Percentiles rank a stretch among this genome's conserved stretches.
These are phyloP conservation scores for Sturmia bella DNA, from an alignment of 2,888 invertebrate genomes.

Conservation along the genomic window DNA sequence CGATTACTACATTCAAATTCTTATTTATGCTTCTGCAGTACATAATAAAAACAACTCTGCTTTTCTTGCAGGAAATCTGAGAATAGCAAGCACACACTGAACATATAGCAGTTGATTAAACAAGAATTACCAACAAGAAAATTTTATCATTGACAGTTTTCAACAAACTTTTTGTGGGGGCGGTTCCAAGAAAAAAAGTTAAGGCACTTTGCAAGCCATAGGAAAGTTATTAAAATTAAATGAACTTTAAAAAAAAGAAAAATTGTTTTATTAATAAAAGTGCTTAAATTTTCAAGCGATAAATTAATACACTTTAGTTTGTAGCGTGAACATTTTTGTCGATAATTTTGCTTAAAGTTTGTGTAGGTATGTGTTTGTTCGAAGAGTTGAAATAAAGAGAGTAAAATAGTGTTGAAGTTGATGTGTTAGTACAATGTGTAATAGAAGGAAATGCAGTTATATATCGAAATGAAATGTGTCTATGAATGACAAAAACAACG, in stretches of 20 bases:
- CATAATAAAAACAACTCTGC: conserved; percentile 40
- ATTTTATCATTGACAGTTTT: conserved; percentile 62
- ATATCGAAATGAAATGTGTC: conserved; percentile 25
- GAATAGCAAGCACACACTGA: conserved; percentile 23
- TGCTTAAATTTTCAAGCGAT: not conserved
- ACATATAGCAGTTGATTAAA: conserved; percentile 36
- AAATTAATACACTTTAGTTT: not conserved
- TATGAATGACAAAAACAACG: conserved; percentile 51
- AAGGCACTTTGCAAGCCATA: not conserved
- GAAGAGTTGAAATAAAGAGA: conserved; percentile 26
- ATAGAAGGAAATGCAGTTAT: conserved; percentile 66
- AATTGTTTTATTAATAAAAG: conserved; percentile 20
- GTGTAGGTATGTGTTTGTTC: conserved; percentile 41
- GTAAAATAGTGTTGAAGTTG: conserved; percentile 1
- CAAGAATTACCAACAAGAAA: conserved; percentile 56
- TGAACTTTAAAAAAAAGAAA: conserved; percentile 10
- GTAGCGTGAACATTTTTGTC: conserved; percentile 19
- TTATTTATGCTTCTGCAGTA: not conserved
- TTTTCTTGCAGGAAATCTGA: not conserved
- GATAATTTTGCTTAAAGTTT: conserved; percentile 21
- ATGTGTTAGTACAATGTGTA: conserved; percentile 25
- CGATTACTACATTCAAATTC: conserved; percentile 9
- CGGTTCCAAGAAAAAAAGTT: conserved; percentile 62
- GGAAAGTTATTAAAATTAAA: not conserved
- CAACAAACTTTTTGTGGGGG: conserved; percentile 72